Conservation (phyloP, 2,797 vertebrate species). For the Hemibagrus guttatus region DNA sequence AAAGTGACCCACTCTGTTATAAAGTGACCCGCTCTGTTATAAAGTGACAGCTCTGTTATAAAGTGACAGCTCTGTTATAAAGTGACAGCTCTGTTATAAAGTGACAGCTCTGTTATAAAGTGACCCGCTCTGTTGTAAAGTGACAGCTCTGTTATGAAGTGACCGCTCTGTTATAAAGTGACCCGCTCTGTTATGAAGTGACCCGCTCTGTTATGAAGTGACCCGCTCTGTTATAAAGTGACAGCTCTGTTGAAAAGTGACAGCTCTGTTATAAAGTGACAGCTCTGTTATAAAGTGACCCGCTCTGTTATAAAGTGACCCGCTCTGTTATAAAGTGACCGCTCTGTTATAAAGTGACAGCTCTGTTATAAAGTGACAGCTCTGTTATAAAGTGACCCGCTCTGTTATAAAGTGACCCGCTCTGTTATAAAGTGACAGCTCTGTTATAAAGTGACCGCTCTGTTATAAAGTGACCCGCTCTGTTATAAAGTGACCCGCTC, state of each 20-base stretch:
- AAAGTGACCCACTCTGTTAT: too few species aligned
- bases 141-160: background rate
- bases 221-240: too few species aligned
- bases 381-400: background rate
- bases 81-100: background rate
- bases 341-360: background rate
- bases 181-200: background rate
- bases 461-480: accelerated
- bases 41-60: background rate
- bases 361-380: background rate
- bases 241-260: background rate
- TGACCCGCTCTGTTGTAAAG: background rate
- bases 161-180: background rate
- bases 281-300: too few species aligned
- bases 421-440: background rate
- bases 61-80: background rate
- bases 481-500: background rate
- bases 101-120: too few species aligned
- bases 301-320: too few species aligned
- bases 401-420: background rate
- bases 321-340: background rate
- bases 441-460: accelerated
- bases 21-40: background rate
- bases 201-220: accelerated
- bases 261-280: background rate